Evolutionary conservation across 2,888 invertebrate genomes (phyloP).

Genomic region (Trachelus iudaicus): DNA sequence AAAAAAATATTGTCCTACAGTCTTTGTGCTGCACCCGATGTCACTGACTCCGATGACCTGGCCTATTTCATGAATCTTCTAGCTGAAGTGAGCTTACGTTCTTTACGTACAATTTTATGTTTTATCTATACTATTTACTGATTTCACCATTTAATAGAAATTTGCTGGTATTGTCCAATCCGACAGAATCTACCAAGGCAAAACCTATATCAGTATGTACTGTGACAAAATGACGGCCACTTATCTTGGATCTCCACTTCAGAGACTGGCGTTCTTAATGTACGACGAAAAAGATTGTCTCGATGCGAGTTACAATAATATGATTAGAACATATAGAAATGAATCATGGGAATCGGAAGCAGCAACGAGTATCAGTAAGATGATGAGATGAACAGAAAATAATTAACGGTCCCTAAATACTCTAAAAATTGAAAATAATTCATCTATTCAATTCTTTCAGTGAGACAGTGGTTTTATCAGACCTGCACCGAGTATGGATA

Average conservation of each 20-base stretch:
- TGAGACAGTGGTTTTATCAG: constrained; percentile 84
- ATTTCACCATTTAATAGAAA: constrained; percentile 25
- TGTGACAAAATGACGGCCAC: constrained; percentile 43
- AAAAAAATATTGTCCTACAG: constrained; percentile 38
- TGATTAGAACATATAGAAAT: constrained; percentile 25
- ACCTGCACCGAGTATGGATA: constrained; percentile 89
- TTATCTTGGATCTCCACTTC: constrained; percentile 36
- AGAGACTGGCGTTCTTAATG: constrained; percentile 37
- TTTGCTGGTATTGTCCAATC: constrained; percentile 53
- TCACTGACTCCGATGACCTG: constrained; percentile 45
- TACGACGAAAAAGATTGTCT: constrained; percentile 19
- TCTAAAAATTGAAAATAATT: neutral
- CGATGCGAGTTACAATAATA: constrained; percentile 31
- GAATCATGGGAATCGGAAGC: constrained; percentile 29
- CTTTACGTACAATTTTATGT: neutral
- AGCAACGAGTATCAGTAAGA: constrained; percentile 26
- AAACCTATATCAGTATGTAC: constrained; percentile 30
- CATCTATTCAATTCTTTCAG: constrained; percentile 62
- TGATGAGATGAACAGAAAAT: neutral
- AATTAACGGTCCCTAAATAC: neutral
- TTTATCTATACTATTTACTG: constrained; percentile 1
- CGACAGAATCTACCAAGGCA: constrained; percentile 26
- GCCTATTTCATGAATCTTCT: constrained; percentile 63
- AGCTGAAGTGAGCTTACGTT: constrained; percentile 38
- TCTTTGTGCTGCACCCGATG: constrained; percentile 53